Base-by-base conservation (phyloP, 2,113 vertebrate species). In the Scophthalmus maximus region DNA sequence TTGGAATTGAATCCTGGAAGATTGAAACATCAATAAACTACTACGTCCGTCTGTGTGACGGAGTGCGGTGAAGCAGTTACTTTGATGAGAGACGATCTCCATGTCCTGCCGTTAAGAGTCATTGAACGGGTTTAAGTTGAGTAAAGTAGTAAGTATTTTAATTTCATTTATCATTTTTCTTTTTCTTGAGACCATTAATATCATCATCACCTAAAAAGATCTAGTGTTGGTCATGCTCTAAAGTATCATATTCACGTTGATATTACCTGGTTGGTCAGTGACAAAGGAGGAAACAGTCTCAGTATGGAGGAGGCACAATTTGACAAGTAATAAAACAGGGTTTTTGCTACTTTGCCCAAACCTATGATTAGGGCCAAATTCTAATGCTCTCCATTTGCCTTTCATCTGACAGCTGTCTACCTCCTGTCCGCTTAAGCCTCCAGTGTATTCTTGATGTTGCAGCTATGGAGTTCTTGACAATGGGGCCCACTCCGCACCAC, bases 401-500 rank as follows among this genome's bases (percentile, higher is more conserved):
- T 44, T 78, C 22, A 7, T 75, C 49, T 73, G 63, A 78, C 76
- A 73, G 74, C 76, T 69, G 73, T 78, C 75, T 78, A 49, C 81
- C 62, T 73, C 23, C 2, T 1, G 14, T 20, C 47, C 18, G 65
- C 47, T 20, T 73, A 38, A 64, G 11, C 34, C 58, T 66, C 40
- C 25, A 64, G 59, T 80, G 62, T 61, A 40, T 34, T 67, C n/a
- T 44, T 18, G 27, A 61, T 47, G 25, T 29, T 34, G 18, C 0
- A 0, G 12, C n/a, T 14, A 4, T 26, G 47, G 14, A 49, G 23
- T 55, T 76, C 20, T 32, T 30, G 12, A 62, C 73, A 71, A 68
- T 40, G n/a, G 18, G 17, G 22, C 52, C 22, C 51, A 51, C 47
- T 68, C 4, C n/a, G n/a, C 20, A 57, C 66, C 61, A 36, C 55